Evolutionary conservation across 2,113 vertebrate genomes (phyloP), one percentile per base, ranked within the genome.

Genomic region (Charadrius vociferus): DNA sequence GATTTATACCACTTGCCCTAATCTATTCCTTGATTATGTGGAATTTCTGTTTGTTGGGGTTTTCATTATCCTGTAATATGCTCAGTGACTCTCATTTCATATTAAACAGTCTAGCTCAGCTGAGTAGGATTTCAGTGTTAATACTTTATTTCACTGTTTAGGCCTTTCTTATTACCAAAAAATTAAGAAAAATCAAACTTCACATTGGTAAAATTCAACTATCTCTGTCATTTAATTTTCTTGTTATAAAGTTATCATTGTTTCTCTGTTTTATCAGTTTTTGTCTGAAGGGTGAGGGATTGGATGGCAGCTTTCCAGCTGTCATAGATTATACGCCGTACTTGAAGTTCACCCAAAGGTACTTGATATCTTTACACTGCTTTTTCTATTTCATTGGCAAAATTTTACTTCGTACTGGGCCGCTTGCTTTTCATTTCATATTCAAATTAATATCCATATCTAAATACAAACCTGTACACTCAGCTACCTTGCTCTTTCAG

Each of bases 301-400:
- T 99, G 95, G 99, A 99, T 95, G 99, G 99, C 94, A 99, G 95
- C 91, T 99, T 98, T 92, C 99, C 99, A 59, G 99, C 99, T 34
- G 99, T 99, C 65, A 99, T 99, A 95, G 99, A 99, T 98, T 99
- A 99, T 96, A 99, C 99, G 34, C 99, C 99, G 0, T 99, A 99
- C 97, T 96, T 99, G 97, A 99, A 99, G 98, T 99, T 99, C 98
- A 99, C 98, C 15, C 99, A 99, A 98, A 99, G 98, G 99, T 99
- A 99, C 50, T 71, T 94, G 59, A 63, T 49, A 77, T 50, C 63
- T 91, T 89, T 72, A 90, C 21, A 19, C 3, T 70, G 37, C 32
- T 67, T 61, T 37, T 89, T 74, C 23, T 75, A 50, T 70, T 74
- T 90, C 4, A 20, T 23, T 73, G 49, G 6, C 84, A 83, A 78